phyloP scores from a whole-genome alignment of 2,888 invertebrate genomes.

The Norana najaformis region DNA sequence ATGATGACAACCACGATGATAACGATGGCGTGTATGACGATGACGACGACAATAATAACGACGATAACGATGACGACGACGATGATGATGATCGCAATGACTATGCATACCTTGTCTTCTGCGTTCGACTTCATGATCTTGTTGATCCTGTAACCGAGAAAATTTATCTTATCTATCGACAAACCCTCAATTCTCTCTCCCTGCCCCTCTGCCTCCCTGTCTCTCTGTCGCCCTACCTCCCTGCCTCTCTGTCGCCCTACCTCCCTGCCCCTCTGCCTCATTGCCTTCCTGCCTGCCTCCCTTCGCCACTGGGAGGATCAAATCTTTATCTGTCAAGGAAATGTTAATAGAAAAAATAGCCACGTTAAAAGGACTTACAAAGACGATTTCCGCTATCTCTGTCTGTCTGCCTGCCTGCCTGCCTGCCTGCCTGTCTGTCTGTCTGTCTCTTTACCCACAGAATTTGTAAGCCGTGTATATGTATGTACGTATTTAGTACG shows the following conservation, averaged over 20 bases:
- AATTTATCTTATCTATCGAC: too few relatives aligned
- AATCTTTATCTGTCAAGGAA: too few relatives aligned
- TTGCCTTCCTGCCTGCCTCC: too few relatives aligned
- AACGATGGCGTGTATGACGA: not conserved
- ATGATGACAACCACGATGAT: not conserved
- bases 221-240: slow-evolving; percentile 35
- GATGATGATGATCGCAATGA: slow-evolving; percentile 29
- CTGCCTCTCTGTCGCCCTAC: not conserved
- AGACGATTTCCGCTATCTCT: too few relatives aligned
- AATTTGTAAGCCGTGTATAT: too few relatives aligned
- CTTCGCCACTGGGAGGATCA: too few relatives aligned
- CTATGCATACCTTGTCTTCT: not conserved
- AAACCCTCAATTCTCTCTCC: slow-evolving; percentile 30
- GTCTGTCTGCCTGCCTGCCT: too few relatives aligned
- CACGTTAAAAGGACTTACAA: too few relatives aligned
- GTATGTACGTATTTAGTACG: too few relatives aligned
- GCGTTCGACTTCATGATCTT: not conserved
- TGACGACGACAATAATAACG: not conserved
- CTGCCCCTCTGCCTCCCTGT: slow-evolving; percentile 34
- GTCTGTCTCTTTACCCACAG: too few relatives aligned
- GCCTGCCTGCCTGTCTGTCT: too few relatives aligned
- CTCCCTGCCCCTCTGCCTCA: not conserved
- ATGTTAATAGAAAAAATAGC: too few relatives aligned
- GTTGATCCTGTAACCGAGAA: not conserved
- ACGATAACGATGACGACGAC: not conserved